A percentile compares a stretch with the other conserved stretches of the same genome.
phyloP scores from a whole-genome alignment of 2,797 vertebrate species.

The Syngnathus rostellatus region DNA sequence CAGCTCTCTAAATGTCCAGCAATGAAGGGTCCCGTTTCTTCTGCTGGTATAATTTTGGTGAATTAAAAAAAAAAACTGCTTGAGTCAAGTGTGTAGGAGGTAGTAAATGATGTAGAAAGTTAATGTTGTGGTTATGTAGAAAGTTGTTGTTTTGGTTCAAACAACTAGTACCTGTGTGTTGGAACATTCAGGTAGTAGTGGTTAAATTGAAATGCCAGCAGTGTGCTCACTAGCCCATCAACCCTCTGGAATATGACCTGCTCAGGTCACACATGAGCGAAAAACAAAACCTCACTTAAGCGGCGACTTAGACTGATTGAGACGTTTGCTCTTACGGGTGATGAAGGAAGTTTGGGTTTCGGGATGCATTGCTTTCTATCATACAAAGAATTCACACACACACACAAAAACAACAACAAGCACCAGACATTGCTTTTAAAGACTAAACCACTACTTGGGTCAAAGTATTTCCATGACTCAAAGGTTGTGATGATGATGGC shows the following conservation, averaged over 20 bases:
- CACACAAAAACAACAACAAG: slow-evolving; percentile 33
- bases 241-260: not conserved
- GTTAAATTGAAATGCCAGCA: slow-evolving; percentile 1
- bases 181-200: not conserved
- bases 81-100: not conserved
- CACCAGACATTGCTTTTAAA: slow-evolving; percentile 35
- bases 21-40: slow-evolving; percentile 12
- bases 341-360: not conserved
- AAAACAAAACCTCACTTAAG: slow-evolving; percentile 1
- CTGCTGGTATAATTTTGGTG: slow-evolving; percentile 3
- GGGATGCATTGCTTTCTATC: not conserved
- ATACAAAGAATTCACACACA: slow-evolving; percentile 33
- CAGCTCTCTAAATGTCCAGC: slow-evolving; percentile 33
- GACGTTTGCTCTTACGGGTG: not conserved
- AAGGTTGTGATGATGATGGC: slow-evolving; percentile 51
- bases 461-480: slow-evolving; percentile 55
- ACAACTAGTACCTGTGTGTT: not conserved
- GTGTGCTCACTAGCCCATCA: slow-evolving; percentile 2
- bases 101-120: not conserved
- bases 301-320: not conserved
- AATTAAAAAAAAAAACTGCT: not conserved
- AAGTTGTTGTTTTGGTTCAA: not conserved
- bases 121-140: not conserved
- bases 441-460: slow-evolving; percentile 56
- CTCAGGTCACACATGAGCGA: slow-evolving; percentile 1